Conservation (phyloP, 2,797 vertebrate species). For the Alfaro cultratus region DNA sequence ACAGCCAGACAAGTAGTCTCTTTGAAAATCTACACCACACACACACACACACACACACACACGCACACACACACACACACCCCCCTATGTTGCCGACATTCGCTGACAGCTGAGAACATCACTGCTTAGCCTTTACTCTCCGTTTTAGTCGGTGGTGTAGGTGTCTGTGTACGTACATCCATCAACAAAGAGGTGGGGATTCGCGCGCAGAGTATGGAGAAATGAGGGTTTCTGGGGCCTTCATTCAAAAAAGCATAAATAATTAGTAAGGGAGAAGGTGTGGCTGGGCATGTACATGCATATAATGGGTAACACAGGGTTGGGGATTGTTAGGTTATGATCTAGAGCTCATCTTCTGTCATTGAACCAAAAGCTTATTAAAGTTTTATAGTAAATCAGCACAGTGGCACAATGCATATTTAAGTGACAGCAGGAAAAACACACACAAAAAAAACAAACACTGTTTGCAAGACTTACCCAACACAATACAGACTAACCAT, state of each 20-base stretch:
- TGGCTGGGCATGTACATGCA: conserved; percentile 51
- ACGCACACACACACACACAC: conserved; percentile 1
- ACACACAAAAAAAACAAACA: neutral
- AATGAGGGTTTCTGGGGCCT: conserved; percentile 18
- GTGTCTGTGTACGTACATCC: conserved; percentile 31
- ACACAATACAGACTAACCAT: conserved; percentile 28
- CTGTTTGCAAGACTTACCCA: conserved; percentile 47
- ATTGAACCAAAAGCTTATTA: conserved; percentile 71
- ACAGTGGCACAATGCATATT: conserved; percentile 42
- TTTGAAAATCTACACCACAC: conserved; percentile 21
- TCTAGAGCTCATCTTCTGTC: conserved; percentile 63
- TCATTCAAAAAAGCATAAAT: conserved; percentile 53
- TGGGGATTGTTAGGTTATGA: conserved; percentile 56
- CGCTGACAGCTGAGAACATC: conserved; percentile 33
- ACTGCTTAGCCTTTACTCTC: conserved; percentile 1
- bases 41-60: neutral
- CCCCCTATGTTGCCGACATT: conserved; percentile 3
- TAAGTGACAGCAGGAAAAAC: conserved; percentile 50
- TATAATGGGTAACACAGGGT: conserved; percentile 50
- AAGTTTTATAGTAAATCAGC: conserved; percentile 68
- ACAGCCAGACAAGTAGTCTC: conserved; percentile 22
- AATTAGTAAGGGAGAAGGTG: conserved; percentile 48
- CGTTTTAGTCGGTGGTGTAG: conserved; percentile 17
- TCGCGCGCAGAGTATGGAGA: conserved; percentile 10
- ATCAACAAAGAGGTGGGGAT: conserved; percentile 16